Conservation (phyloP, 2,797 vertebrate species). For the Emys orbicularis region DNA sequence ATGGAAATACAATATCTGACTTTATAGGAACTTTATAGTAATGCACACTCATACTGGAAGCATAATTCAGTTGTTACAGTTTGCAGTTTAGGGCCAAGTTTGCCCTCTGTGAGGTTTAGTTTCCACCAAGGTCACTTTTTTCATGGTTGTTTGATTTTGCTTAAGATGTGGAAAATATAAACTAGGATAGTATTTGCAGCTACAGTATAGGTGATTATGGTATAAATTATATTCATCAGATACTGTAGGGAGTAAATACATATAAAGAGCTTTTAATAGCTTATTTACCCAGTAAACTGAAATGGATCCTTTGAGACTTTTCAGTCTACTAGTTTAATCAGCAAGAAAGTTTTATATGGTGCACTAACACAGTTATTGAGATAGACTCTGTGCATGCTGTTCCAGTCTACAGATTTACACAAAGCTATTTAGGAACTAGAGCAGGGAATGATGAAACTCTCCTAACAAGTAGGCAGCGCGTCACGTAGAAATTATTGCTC, state of each 20-base stretch:
- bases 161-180: conserved; percentile 3
- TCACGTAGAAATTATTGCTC: neutral
- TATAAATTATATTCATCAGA: neutral
- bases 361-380: neutral
- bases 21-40: neutral
- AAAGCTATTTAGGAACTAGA: neutral
- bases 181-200: neutral
- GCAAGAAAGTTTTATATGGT: neutral
- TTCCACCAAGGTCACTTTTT: neutral
- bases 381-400: neutral
- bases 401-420: neutral
- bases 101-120: neutral
- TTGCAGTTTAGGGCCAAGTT: neutral
- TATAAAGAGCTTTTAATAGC: neutral
- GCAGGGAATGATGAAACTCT: neutral
- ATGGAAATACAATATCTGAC: neutral
- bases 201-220: neutral
- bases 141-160: neutral
- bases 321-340: neutral
- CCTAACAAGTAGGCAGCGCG: neutral
- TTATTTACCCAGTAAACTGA: neutral
- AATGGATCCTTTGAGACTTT: neutral
- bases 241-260: neutral
- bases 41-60: neutral
- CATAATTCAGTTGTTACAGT: neutral